Conservation (phyloP, 2,113 vertebrate genomes). For the Octodon degus region DNA sequence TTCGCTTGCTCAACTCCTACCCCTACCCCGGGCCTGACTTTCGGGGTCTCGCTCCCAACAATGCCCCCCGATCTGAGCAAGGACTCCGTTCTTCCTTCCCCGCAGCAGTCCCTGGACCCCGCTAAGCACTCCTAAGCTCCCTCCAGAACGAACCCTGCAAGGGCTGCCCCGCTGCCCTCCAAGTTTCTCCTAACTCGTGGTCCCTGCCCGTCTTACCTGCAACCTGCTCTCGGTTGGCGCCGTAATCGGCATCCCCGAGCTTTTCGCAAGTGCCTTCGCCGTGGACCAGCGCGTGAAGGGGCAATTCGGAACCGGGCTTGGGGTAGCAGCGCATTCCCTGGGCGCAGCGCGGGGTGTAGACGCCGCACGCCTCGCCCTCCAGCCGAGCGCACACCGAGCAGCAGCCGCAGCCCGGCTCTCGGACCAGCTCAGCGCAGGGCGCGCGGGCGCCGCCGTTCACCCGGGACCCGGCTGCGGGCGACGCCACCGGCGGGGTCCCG, state of each 20-base stretch:
- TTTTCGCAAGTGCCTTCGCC: constrained; percentile 92
- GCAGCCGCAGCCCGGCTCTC: constrained; percentile 87
- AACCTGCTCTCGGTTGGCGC: constrained; percentile 79
- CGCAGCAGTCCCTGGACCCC: not conserved
- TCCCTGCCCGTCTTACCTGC: constrained; percentile 80
- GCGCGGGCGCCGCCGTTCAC: constrained; percentile 73
- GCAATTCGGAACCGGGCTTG: constrained; percentile 87
- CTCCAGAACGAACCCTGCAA: constrained; percentile 87
- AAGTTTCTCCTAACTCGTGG: constrained; percentile 53
- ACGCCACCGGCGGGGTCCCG: constrained; percentile 78
- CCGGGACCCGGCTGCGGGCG: constrained; percentile 86
- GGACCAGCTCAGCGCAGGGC: constrained; percentile 89
- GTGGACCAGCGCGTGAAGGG: constrained; percentile 92
- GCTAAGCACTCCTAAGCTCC: not conserved
- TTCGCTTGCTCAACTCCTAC: not conserved
- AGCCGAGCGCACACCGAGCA: constrained; percentile 91
- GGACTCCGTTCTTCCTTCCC: not conserved
- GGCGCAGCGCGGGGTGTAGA: constrained; percentile 93
- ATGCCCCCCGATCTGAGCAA: not conserved
- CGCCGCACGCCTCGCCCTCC: constrained; percentile 91
- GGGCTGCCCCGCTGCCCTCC: not conserved
- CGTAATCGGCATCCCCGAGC: constrained; percentile 84
- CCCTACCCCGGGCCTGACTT: not conserved
- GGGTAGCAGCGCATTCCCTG: constrained; percentile 92
- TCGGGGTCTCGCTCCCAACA: not conserved